Evolutionary conservation across 2,113 vertebrate genomes (phyloP).

Genomic region (Himantopus leucocephalus): DNA sequence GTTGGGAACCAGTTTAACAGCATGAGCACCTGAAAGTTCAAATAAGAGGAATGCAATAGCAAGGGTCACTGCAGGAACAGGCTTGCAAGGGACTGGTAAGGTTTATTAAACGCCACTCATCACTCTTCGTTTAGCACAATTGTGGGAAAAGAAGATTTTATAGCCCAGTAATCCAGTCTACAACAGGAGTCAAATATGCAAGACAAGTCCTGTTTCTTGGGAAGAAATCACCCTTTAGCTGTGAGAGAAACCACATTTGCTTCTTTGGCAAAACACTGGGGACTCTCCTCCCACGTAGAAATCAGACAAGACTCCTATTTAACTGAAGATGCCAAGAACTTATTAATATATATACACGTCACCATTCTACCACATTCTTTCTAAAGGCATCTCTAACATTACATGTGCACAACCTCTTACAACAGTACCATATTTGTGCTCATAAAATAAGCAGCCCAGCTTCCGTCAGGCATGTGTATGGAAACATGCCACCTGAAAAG

Average conservation of each 20-base stretch:
- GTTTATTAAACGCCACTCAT: conserved; percentile 56
- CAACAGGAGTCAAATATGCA: conserved; percentile 30
- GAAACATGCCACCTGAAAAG: not conserved
- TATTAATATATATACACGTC: not conserved
- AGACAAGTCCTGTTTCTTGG: conserved; percentile 50
- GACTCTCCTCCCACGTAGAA: conserved; percentile 6
- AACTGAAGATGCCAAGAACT: not conserved
- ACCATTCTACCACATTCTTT: not conserved
- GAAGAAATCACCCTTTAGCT: conserved; percentile 38
- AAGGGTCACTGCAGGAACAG: conserved; percentile 58
- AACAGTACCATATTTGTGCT: not conserved
- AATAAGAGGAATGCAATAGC: conserved; percentile 35
- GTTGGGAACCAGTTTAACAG: conserved; percentile 48
- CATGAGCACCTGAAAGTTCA: not conserved
- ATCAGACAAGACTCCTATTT: not conserved
- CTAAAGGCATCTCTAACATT: not conserved
- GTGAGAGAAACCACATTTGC: conserved; percentile 40
- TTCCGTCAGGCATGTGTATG: rapidly evolving
- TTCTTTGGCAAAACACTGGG: not conserved
- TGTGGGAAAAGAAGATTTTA: conserved; percentile 58
- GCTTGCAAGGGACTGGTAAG: conserved; percentile 38
- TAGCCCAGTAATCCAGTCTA: conserved; percentile 33
- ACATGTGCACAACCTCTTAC: not conserved
- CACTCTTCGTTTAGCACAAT: conserved; percentile 15
- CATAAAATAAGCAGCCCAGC: not conserved